phyloP scores from a whole-genome alignment of 1,140 invertebrate species.

The Trachymyrmex septentrionalis region DNA sequence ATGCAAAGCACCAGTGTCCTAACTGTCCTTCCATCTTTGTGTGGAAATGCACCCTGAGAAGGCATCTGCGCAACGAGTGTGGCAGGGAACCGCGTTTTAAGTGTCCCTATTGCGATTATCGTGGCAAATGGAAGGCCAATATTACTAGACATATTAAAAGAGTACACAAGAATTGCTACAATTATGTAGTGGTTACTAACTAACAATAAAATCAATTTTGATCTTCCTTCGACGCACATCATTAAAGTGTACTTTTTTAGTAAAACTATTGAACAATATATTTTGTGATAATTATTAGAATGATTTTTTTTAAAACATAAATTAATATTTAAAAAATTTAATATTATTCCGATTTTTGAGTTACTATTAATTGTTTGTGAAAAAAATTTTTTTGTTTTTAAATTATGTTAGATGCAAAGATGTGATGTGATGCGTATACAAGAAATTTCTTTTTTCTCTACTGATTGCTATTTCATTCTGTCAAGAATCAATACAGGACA shows the following conservation, averaged over 20 bases:
- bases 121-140: constrained; percentile 77
- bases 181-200: constrained; percentile 28
- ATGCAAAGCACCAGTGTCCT: constrained; percentile 67
- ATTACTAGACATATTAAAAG: constrained; percentile 75
- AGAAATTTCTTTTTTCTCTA: background rate
- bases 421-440: background rate
- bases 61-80: constrained; percentile 84
- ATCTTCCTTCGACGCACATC: background rate
- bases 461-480: background rate
- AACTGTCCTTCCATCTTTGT: constrained; percentile 84
- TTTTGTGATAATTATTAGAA: constrained; percentile 12
- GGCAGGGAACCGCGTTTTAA: constrained; percentile 85
- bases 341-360: background rate
- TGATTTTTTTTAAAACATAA: background rate
- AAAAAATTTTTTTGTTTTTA: background rate
- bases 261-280: background rate
- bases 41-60: constrained; percentile 78
- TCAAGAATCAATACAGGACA: background rate
- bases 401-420: background rate
- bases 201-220: background rate
- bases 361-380: background rate
- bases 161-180: constrained; percentile 60
- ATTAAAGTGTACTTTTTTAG: background rate
- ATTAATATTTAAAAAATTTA: background rate
- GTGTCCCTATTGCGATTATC: constrained; percentile 90